Conservation (phyloP, 2,113 vertebrate genomes). For the Aspidoscelis tigris region DNA sequence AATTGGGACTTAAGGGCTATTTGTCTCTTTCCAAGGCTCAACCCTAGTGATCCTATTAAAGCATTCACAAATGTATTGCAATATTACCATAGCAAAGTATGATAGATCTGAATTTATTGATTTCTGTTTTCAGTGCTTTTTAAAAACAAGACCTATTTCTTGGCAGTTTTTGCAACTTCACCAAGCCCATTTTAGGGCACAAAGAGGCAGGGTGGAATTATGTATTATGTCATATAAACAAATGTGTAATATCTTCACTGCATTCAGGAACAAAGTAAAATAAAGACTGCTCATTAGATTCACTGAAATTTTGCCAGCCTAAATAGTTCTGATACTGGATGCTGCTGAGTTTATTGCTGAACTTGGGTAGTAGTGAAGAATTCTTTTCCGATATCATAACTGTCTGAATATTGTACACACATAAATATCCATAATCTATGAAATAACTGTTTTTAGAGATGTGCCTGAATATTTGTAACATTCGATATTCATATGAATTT, state of each 20-base stretch:
- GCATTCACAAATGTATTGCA: neutral
- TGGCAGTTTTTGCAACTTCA: neutral
- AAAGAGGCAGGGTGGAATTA: neutral
- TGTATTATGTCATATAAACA: neutral
- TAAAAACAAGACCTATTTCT: neutral
- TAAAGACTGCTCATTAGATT: neutral
- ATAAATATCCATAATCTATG: no score
- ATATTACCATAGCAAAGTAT: constrained; percentile 8
- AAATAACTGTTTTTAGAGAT: no score
- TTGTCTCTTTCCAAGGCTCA: constrained; percentile 9
- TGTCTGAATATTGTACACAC: no score
- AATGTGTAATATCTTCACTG: neutral
- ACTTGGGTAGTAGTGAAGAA: neutral
- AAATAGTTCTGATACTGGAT: neutral
- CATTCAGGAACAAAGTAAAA: neutral
- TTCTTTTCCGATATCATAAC: no score
- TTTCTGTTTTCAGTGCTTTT: neutral
- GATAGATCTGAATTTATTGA: neutral
- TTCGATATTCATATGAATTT: no score
- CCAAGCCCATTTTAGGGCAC: neutral
- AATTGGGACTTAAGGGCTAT: constrained; percentile 10
- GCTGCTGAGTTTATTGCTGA: neutral
- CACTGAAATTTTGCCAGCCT: neutral
- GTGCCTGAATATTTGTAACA: no score
- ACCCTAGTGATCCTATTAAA: constrained; percentile 26